Base-by-base conservation (phyloP, 2,797 vertebrate genomes). In the Adrianichthys oophorus region DNA sequence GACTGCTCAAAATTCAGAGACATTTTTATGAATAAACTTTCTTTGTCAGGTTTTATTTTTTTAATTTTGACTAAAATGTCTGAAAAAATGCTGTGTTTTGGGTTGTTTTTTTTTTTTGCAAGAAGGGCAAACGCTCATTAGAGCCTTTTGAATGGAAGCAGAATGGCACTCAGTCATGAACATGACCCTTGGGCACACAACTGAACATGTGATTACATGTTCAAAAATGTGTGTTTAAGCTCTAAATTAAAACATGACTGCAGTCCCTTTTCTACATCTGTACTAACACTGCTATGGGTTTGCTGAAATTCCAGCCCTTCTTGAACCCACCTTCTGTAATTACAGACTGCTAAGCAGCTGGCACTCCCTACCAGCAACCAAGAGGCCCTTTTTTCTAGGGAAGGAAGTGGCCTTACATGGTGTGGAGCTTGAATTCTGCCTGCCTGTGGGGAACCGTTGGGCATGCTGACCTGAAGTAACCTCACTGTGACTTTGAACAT, bases 331-430 rank as follows among this genome's bases (percentile, higher is more conserved):
- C 72, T 66, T 23, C 59, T 24, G 52, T 85, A 87, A 89, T 87
- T 84, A 87, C 72, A 87, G 80, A 68, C 47, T 52, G 8, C 49
- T 43, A 44, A 53, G 56, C 52, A 76, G 54, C 48, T 57, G 62
- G 49, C 61, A 48, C 78, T 74, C 65, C 74, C 62, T 63, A 48
- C 21, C 19, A 15, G 41, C 7, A 1, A 15, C 66, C 57, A 59
- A 58, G 68, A 84, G 64, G 72, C 73, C 72, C 68, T 3, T 37
- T 37, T 56, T 45, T 48, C 56, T 58, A 52, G 54, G 45, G 70
- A 41, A 69, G 87, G 85, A 85, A 83, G 76, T 79, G 64, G 21
- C 79, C 84, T 56, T 80, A 86, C 71, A 86, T 85, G 82, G 84
- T 48, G n/a, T 47, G 42, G 49, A 53, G 52, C 69, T 41, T 7